Evolutionary conservation across 2,888 invertebrate species (phyloP), one percentile per base, ranked within the genome.

Genomic region (Drosophila histrio): DNA sequence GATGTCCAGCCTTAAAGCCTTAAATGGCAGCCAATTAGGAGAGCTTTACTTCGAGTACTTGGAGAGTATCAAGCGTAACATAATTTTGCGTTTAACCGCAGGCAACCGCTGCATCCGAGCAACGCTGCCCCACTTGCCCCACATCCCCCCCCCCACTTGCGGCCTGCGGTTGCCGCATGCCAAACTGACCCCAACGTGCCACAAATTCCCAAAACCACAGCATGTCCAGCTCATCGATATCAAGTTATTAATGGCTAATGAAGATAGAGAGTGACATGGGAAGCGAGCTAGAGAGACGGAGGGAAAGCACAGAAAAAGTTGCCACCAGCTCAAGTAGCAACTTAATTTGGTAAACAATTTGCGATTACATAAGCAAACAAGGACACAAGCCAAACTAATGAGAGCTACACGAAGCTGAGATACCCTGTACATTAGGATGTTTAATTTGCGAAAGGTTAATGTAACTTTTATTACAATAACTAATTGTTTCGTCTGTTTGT

Each of bases 161-260:
- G 62, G 63, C 61, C 69, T 77, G 84, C 43, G 87, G 88, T 72
- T 72, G 65, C 57, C 59, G 9, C 24, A 7, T 43, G 13, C n/a
- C 22, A 57, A 30, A 59, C 54, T 50, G 60, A 58, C 49, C 32
- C 61, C 36, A 47, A 46, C 19, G 13, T 47, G 34, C 13, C 41
- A 50, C 47, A 24, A 38, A 60, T 46, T 38, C 47, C 59, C 26
- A 34, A 34, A 19, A 19, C 36, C 47, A 62, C 39, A 30, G 15
- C 24, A 21, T 38, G 39, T 9, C 36, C 54, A 41, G 66, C 83
- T 64, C 70, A 84, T 84, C 88, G 87, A 84, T 84, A 87, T 87
- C 78, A 77, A 81, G 79, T 87, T 84, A 88, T 88, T 88, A 88
- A 88, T 87, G 79, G 73, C 72, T 87, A 87, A 88, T 88, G 72